Evolutionary conservation across 92 coral and sea anemone genomes (phyloP).

Genomic region (Phenganax marumi): DNA sequence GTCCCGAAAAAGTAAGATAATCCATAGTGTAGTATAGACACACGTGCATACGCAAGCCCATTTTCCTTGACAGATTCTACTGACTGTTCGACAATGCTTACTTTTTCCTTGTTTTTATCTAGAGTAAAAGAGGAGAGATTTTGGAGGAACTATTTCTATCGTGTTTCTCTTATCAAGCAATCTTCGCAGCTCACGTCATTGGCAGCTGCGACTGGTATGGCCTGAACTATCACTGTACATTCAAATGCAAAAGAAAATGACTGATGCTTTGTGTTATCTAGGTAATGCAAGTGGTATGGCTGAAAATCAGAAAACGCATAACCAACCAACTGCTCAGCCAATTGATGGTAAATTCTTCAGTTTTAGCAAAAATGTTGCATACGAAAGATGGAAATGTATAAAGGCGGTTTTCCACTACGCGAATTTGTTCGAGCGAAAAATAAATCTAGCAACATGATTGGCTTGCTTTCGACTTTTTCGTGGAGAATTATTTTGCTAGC

Average conservation of each 20-base stretch:
- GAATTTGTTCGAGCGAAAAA: too few species aligned
- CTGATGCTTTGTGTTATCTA: conserved; percentile 14
- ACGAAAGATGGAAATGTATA: neutral
- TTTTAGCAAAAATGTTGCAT: too few species aligned
- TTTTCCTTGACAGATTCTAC: neutral
- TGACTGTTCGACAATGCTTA: neutral
- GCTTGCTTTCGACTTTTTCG: too few species aligned
- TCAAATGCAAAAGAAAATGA: neutral
- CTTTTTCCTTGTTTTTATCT: neutral
- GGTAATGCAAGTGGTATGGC: conserved; percentile 41
- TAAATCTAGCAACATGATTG: too few species aligned
- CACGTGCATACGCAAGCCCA: neutral
- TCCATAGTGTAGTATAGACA: too few species aligned
- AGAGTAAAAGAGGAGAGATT: conserved; percentile 86
- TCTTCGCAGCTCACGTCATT: conserved; percentile 93
- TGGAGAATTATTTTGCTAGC: too few species aligned
- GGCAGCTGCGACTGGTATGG: conserved; percentile 56
- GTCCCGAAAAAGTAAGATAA: conserved; percentile 86
- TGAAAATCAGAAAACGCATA: conserved; percentile 2
- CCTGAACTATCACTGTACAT: neutral
- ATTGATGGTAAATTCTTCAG: neutral
- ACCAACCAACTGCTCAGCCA: conserved; percentile 10
- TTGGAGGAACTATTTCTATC: conserved; percentile 96
- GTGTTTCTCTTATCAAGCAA: conserved; percentile 93
- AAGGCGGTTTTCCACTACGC: too few species aligned